Percentiles rank a stretch among this genome's conserved stretches.
Conservation (phyloP, 2,888 invertebrate species). For the Sminthurides aquaticus region DNA sequence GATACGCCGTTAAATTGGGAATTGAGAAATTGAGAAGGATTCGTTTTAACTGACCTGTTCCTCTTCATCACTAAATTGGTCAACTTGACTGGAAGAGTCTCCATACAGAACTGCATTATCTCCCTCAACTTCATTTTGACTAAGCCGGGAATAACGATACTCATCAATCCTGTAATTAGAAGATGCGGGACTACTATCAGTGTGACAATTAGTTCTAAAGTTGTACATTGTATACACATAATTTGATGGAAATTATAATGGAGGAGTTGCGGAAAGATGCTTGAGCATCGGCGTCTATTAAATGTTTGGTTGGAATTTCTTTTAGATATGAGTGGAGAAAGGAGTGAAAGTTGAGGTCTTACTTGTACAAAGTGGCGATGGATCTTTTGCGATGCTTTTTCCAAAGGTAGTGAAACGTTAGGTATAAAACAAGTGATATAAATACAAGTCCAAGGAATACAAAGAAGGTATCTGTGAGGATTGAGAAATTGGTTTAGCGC, state of each 20-base stretch:
- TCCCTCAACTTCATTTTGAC: slow-evolving; percentile 41
- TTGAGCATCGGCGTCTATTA: no score
- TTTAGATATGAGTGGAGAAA: no score
- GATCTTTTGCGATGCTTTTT: slow-evolving; percentile 35
- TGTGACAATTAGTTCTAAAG: no score
- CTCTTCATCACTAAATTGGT: slow-evolving; percentile 15
- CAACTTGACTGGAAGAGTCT: slow-evolving; percentile 13
- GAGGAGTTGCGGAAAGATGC: no score
- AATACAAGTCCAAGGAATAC: slow-evolving; percentile 35
- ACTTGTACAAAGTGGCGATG: slow-evolving; percentile 35
- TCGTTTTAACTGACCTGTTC: not conserved
- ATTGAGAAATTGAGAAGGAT: no score
- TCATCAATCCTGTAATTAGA: slow-evolving; percentile 32
- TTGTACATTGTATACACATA: not conserved
- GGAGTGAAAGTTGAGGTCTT: no score
- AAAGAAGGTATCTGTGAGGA: slow-evolving; percentile 30
- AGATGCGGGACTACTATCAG: not conserved
- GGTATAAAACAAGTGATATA: slow-evolving; percentile 33
- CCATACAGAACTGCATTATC: slow-evolving; percentile 31
- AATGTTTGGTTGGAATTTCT: no score
- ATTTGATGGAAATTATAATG: no score
- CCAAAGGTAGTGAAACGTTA: slow-evolving; percentile 38
- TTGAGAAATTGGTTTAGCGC: slow-evolving; percentile 7
- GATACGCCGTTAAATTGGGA: no score
- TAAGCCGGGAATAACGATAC: slow-evolving; percentile 42